Conservation (phyloP, 1,140 invertebrate species). For the Druon quercuslanigerum region DNA sequence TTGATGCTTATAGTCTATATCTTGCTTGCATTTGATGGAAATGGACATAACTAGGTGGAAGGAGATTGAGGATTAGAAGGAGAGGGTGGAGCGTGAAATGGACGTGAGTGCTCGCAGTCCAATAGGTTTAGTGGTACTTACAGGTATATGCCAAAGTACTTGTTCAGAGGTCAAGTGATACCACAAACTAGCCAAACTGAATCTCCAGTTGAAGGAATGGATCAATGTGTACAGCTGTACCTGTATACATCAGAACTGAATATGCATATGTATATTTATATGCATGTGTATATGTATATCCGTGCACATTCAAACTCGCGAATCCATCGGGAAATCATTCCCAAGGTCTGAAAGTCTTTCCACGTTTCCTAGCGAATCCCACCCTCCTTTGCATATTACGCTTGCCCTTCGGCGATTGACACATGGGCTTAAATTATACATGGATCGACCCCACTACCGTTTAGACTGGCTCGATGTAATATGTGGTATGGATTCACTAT, state of each 20-base stretch:
- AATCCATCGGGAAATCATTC: constrained; percentile 62
- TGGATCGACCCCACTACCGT: constrained; percentile 47
- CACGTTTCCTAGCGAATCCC: constrained; percentile 35
- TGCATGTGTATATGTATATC: neutral
- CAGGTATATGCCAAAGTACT: constrained; percentile 6
- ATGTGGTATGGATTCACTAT: constrained; percentile 41
- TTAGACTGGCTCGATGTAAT: constrained; percentile 38
- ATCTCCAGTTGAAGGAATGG: neutral
- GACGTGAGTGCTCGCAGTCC: neutral
- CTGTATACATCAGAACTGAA: neutral
- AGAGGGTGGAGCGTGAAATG: constrained; percentile 6
- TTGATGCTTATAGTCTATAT: too few relatives aligned
- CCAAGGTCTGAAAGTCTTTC: constrained; percentile 51
- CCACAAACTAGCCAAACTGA: constrained; percentile 23
- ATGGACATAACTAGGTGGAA: neutral
- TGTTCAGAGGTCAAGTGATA: constrained; percentile 22
- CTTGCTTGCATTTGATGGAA: neutral
- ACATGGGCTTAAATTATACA: constrained; percentile 60
- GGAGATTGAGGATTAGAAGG: neutral
- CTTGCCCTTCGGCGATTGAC: constrained; percentile 58
- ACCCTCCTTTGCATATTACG: neutral
- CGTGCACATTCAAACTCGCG: neutral
- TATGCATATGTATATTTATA: neutral
- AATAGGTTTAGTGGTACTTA: neutral
- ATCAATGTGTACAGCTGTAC: constrained; percentile 17